A percentile compares a stretch with the other conserved stretches of the same genome.
These are phyloP conservation scores for Hyposoter didymator DNA, from an alignment of 2,888 invertebrate species.

Conservation along the genomic window DNA sequence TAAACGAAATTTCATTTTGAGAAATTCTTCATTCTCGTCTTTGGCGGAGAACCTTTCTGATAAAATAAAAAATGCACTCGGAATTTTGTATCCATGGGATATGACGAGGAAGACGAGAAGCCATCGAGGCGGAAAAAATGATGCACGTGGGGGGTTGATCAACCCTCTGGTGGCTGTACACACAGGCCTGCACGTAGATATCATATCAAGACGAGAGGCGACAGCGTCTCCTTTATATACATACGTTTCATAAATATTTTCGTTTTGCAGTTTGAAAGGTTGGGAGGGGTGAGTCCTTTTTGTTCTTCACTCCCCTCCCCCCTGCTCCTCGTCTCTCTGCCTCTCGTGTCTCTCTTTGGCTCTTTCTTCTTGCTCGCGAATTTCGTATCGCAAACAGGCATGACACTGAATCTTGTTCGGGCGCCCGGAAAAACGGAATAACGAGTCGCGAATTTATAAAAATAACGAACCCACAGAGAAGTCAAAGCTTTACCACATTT, in stretches of 20 bases:
- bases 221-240: background rate
- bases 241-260: slow-evolving; percentile 46
- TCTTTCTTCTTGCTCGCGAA: background rate
- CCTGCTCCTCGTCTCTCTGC: background rate
- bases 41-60: background rate
- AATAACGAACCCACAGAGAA: no score
- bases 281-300: background rate
- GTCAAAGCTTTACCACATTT: background rate
- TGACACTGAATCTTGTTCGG: slow-evolving; percentile 32
- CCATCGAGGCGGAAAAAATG: slow-evolving; percentile 59
- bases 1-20: no score
- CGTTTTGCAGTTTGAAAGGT: slow-evolving; percentile 57
- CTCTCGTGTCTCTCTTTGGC: background rate
- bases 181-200: background rate
- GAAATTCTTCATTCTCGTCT: background rate
- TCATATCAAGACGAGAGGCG: background rate
- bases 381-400: slow-evolving; percentile 26
- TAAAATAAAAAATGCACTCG: slow-evolving; percentile 3
- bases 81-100: background rate
- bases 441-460: background rate
- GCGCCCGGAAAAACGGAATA: slow-evolving; percentile 14
- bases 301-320: background rate
- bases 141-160: slow-evolving; percentile 50
- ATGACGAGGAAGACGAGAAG: slow-evolving; percentile 31
- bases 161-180: slow-evolving; percentile 52